Percentiles rank a stretch among this genome's conserved stretches.
These are phyloP conservation scores for Labia minor DNA, from an alignment of 2,888 invertebrate species.

Conservation along the genomic window DNA sequence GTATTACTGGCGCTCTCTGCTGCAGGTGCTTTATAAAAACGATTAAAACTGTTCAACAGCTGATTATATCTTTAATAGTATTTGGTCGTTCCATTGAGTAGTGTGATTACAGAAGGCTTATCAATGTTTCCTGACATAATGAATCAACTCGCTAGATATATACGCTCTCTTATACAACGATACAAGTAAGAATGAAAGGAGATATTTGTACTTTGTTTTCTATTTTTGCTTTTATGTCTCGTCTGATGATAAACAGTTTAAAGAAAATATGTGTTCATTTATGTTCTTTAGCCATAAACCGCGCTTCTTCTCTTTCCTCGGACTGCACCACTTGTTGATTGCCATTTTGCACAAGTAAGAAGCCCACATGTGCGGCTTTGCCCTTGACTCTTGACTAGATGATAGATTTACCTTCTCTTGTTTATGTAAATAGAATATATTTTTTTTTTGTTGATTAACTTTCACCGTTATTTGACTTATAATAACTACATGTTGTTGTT, in stretches of 20 bases:
- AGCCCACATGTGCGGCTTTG: background rate
- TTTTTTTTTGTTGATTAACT: too few species aligned
- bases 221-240: too few species aligned
- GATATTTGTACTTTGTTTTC: too few species aligned
- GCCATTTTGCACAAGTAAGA: constrained; percentile 2
- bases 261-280: too few species aligned
- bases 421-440: too few species aligned
- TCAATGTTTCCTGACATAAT: background rate
- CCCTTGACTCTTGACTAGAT: too few species aligned
- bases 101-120: background rate
- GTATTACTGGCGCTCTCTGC: background rate
- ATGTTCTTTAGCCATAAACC: background rate
- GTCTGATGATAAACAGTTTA: too few species aligned
- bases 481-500: too few species aligned
- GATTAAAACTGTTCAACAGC: background rate
- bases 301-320: constrained; percentile 5
- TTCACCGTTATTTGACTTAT: too few species aligned
- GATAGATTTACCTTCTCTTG: too few species aligned
- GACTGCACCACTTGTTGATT: background rate
- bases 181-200: background rate
- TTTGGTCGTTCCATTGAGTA: background rate
- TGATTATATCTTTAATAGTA: background rate
- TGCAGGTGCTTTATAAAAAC: background rate
- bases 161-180: background rate
- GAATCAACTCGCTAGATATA: background rate